phyloP scores from a whole-genome alignment of 2,888 invertebrate genomes.

The Listrodromus nycthemerus region DNA sequence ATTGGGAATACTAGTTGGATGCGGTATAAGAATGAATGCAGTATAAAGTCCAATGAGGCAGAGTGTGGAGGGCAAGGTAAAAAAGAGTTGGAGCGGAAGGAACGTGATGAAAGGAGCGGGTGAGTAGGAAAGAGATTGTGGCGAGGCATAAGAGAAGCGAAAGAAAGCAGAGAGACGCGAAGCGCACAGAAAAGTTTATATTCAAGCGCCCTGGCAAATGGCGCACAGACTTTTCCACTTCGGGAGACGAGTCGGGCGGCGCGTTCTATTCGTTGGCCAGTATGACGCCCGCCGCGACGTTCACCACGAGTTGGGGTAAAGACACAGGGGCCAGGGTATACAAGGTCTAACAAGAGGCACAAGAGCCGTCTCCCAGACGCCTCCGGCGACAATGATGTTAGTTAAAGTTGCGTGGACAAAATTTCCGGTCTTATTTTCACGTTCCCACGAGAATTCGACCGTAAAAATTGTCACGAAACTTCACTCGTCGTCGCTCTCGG shows the following conservation, averaged over 20 bases:
- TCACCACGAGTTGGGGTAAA: slow-evolving; percentile 43
- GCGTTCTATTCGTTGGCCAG: slow-evolving; percentile 61
- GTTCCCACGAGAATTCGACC: slow-evolving; percentile 57
- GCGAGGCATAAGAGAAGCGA: slow-evolving; percentile 37
- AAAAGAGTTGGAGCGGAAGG: slow-evolving; percentile 48
- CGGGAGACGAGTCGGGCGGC: slow-evolving; percentile 61
- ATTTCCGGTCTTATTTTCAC: slow-evolving; percentile 75
- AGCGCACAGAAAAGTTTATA: slow-evolving; percentile 49
- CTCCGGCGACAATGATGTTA: slow-evolving; percentile 69
- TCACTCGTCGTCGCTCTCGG: not conserved
- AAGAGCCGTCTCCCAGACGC: slow-evolving; percentile 22
- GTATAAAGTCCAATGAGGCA: slow-evolving; percentile 4
- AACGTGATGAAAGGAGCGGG: slow-evolving; percentile 58
- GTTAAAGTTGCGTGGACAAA: slow-evolving; percentile 67
- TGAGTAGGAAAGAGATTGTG: slow-evolving; percentile 42
- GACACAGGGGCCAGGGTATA: slow-evolving; percentile 27
- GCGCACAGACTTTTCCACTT: slow-evolving; percentile 77
- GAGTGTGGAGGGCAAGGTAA: slow-evolving; percentile 34
- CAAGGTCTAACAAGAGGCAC: slow-evolving; percentile 17
- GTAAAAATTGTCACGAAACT: slow-evolving; percentile 9
- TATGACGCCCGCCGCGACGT: slow-evolving; percentile 41
- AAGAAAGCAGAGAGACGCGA: slow-evolving; percentile 30
- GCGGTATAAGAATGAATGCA: slow-evolving; percentile 10
- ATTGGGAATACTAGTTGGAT: slow-evolving; percentile 27
- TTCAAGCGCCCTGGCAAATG: slow-evolving; percentile 72